Evolutionary conservation across 2,888 invertebrate genomes (phyloP).

Genomic region (Trilocha varians): DNA sequence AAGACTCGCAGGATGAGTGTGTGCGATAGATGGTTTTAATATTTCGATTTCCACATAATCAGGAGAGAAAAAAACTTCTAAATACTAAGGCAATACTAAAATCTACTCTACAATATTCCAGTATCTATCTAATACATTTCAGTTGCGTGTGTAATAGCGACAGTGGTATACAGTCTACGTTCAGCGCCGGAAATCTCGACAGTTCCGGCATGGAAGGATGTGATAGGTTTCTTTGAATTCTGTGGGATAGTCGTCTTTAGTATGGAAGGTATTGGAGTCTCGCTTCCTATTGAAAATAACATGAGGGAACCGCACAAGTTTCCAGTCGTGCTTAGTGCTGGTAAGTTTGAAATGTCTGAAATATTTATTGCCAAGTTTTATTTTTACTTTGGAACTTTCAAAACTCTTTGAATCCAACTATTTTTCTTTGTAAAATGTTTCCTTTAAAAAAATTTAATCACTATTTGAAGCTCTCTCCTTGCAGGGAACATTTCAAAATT

Average conservation of each 20-base stretch:
- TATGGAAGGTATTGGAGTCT: slow-evolving; percentile 67
- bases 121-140: slow-evolving; percentile 23
- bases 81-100: no score
- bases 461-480: no score
- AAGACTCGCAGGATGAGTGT: no score
- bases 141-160: slow-evolving; percentile 56
- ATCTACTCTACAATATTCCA: no score
- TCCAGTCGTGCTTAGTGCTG: slow-evolving; percentile 37
- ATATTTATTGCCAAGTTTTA: background rate
- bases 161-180: slow-evolving; percentile 43
- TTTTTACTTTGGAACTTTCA: no score
- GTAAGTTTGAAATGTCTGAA: slow-evolving; percentile 24
- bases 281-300: slow-evolving; percentile 58
- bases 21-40: no score
- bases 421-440: no score
- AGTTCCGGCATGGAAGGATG: slow-evolving; percentile 46
- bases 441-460: no score
- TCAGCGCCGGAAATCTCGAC: slow-evolving; percentile 33
- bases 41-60: no score
- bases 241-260: slow-evolving; percentile 75
- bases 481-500: no score
- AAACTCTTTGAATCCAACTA: slow-evolving; percentile 3
- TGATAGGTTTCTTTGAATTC: slow-evolving; percentile 59
- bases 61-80: no score
- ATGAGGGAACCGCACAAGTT: slow-evolving; percentile 54